phyloP scores from a whole-genome alignment of 2,113 vertebrate genomes.

The Cottus gobio region DNA sequence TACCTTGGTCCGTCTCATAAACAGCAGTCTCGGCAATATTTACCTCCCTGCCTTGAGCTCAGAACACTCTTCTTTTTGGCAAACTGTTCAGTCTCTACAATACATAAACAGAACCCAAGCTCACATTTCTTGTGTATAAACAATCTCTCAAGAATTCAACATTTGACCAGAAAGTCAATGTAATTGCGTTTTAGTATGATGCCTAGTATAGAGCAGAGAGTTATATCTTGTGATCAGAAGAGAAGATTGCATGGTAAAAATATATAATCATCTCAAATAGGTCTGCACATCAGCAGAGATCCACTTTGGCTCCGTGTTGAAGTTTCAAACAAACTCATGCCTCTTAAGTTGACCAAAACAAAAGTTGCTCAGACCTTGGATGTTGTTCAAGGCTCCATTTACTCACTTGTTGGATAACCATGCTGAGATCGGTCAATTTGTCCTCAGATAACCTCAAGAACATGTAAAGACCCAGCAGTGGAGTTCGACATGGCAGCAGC shows the following conservation, averaged over 20 bases:
- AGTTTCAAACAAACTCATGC: conserved; percentile 12
- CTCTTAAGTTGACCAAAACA: conserved; percentile 28
- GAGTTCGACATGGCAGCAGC: neutral
- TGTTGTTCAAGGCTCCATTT: neutral
- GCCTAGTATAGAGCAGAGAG: conserved; percentile 24
- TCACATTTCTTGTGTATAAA: conserved; percentile 41
- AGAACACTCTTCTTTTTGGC: conserved; percentile 18
- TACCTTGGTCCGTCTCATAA: neutral
- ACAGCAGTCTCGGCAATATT: conserved; percentile 12
- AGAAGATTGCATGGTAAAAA: conserved; percentile 31
- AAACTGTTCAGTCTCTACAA: conserved; percentile 37
- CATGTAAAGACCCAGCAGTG: neutral
- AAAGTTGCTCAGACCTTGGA: conserved; percentile 27
- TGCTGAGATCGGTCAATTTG: conserved; percentile 34
- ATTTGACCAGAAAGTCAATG: conserved; percentile 23
- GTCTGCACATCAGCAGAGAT: conserved; percentile 20
- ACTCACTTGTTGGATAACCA: conserved; percentile 17
- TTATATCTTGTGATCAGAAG: conserved; percentile 25
- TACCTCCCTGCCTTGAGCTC: conserved; percentile 12
- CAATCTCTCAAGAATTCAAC: conserved; percentile 30
- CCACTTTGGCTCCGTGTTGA: conserved; percentile 4
- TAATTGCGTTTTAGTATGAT: conserved; percentile 30
- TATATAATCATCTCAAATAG: conserved; percentile 42
- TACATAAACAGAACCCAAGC: conserved; percentile 49
- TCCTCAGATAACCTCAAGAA: conserved; percentile 14